Evolutionary conservation across 2,113 vertebrate species (phyloP), one percentile per base, ranked within the genome.

Genomic region (Labeo catla): DNA sequence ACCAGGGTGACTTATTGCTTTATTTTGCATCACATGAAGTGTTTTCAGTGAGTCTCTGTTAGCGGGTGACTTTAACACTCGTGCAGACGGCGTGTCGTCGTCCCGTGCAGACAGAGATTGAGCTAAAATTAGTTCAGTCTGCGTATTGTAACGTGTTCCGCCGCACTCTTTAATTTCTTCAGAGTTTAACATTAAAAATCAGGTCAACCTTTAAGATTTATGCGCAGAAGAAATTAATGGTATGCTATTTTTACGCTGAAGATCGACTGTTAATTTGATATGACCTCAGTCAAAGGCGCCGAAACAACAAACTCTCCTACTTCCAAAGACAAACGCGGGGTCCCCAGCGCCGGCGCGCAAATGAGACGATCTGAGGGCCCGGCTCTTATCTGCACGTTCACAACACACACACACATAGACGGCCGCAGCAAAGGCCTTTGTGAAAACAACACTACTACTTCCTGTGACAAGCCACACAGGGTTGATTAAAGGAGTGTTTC

Each of bases 281-380:
- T 95, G 94, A 95, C 94, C 94, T 95, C 95, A 95, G 94, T 95
- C 94, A 95, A 95, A 95, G 94, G 95, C 95, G 94, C 91, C 57
- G 93, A 89, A 94, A 95, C 94, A 94, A 94, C 94, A 95, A 95
- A 95, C 93, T 94, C 92, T 94, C 89, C 88, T 91, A 92, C 93
- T 94, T 94, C 90, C 92, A 87, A 92, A 92, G 91, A 92, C 92
- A 90, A 92, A 91, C 88, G 91, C 89, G 8, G 89, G 87, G 85
- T 94, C 93, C 91, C 91, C 89, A 86, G 90, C 90, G 92, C 91
- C 89, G 89, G 87, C 2, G 39, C 91, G 70, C 89, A 81, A 88
- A 86, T 86, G 87, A 90, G 92, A 81, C 89, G 88, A 91, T 65
- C 39, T 79, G 88, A 90, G 86, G 68, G 87, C 88, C 86, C 84